Evolutionary conservation across 1,140 invertebrate species (phyloP), one percentile per base, ranked within the genome.

Genomic region (Campoletis sonorensis): DNA sequence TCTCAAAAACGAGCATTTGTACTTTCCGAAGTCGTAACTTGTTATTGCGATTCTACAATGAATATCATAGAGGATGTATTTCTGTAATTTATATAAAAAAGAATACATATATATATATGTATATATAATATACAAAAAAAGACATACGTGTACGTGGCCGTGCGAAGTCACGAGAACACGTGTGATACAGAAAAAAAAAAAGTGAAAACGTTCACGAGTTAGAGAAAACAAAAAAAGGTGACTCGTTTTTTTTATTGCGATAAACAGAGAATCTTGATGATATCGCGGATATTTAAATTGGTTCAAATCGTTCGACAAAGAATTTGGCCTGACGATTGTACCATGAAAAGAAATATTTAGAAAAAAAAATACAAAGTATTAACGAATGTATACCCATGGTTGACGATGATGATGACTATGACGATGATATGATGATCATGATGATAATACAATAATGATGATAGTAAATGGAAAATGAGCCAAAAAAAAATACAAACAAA

Each of bases 1-100:
- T 86, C 85, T 82, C 84, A 88, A 80, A 88, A 81, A 81, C 85
- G 84, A 85, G 85, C 83, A 86, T 85, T 89, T 88, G 82, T 87
- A 87, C 83, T 87, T 87, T 85, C 82, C 81, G 85, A 84, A 67
- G 70, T 86, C 82, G 54, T 83, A 67, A 78, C n/a, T 84, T 81
- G 61, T 83, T 79, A 33, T 85, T 85, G 72, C 80, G 37, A 81
- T 81, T 80, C 77, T 79, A 77, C 82, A 77, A 79, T 72, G 27
- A 73, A 49, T 49, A 81, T 40, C 64, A 81, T 81, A 67, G 73
- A 83, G 68, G 79, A 80, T 72, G 79, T 85, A 82, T 80, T 82
- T 84, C 79, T 84, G 79, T 83, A 82, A 70, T 81, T 81, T 83
- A 79, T 85, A 61, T 51, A 13, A 26, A 4, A 27, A 30, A 67